Evolutionary conservation across 2,888 invertebrate genomes (phyloP), one percentile per base, ranked within the genome.

Genomic region (Miltochrista miniata): DNA sequence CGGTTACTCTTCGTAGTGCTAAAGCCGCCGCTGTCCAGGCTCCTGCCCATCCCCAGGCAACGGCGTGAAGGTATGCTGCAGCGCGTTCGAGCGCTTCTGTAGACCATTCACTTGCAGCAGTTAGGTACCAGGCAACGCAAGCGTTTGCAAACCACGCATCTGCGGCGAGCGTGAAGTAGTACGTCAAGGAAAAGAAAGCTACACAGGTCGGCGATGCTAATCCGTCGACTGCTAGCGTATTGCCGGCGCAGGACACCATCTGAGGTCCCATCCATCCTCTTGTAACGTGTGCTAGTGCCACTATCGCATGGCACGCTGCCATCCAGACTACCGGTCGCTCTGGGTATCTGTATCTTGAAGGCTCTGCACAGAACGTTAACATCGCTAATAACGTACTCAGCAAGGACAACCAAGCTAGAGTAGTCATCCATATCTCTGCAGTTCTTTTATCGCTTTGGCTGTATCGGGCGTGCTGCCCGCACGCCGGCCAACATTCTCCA

Each of bases 91-190:
- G 93, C 1, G 97, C 97, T 85, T 98, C 98, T 51, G 97, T 96
- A 24, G 97, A 97, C 98, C 98, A 98, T 78, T 98, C 97, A 78
- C 97, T 96, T 39, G 96, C 96, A 0, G 98, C 97, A 4, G 97
- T 96, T 43, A 98, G 92, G 76, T 97, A 96, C 96, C 98, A 98
- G 50, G 97, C 97, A 43, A 97, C 93, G 56, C 97, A 96, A 45
- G 98, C 94, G 67, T 97, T 95, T 2, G 96, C 94, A 95, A 98
- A 97, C 97, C 98, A 97, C 54, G 96, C 93, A 70, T 95, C 94
- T 53, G 95, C 95, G 44, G 96, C 96, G 72, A 97, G 86, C 31
- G 95, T 95, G 74, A 96, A 94, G 87, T 96, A 97, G 75, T 96
- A 96, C 10, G 95, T 93, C 1, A 95, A 87, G 11, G 96, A 93